Evolutionary conservation across 2,888 invertebrate genomes (phyloP).

Genomic region (Ophion obscuratus): DNA sequence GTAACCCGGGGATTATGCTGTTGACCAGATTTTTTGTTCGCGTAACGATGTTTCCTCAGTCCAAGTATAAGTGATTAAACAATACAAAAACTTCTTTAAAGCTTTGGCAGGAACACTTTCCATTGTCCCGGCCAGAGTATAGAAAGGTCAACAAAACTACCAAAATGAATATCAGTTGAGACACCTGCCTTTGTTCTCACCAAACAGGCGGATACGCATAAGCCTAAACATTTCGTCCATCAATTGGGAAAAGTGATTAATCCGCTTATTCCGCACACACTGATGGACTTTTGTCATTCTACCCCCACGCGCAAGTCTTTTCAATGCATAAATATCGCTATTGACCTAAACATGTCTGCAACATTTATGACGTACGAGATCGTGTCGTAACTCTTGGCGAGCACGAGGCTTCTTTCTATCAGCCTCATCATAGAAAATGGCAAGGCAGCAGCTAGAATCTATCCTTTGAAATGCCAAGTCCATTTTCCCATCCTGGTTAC

Average conservation of each 20-base stretch:
- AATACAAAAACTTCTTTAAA: conserved; percentile 6
- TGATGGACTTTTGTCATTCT: not conserved
- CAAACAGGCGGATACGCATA: not conserved
- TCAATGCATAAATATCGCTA: not conserved
- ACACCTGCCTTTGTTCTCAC: not conserved
- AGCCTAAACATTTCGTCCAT: not conserved
- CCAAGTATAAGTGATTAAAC: conserved; percentile 28
- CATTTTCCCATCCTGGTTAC: conserved; percentile 48
- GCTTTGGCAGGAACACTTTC: not conserved
- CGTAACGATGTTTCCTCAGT: conserved; percentile 43
- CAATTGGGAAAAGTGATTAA: not conserved
- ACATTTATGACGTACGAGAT: conserved; percentile 59
- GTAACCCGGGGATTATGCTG: conserved; percentile 29
- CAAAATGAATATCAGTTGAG: not conserved
- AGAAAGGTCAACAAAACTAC: conserved; percentile 30
- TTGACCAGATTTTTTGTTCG: conserved; percentile 65
- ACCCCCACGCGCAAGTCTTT: not conserved
- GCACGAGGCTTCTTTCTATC: conserved; percentile 22
- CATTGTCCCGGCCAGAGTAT: conserved; percentile 14
- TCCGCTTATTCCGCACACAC: not conserved
- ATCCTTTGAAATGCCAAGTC: conserved; percentile 37
- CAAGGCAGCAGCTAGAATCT: conserved; percentile 5
- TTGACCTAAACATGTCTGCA: conserved; percentile 5
- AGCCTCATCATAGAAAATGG: conserved; percentile 4
- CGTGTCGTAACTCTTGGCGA: conserved; percentile 16